Conservation (phyloP, 1,140 invertebrate species). For the Semibalanus balanoides region DNA sequence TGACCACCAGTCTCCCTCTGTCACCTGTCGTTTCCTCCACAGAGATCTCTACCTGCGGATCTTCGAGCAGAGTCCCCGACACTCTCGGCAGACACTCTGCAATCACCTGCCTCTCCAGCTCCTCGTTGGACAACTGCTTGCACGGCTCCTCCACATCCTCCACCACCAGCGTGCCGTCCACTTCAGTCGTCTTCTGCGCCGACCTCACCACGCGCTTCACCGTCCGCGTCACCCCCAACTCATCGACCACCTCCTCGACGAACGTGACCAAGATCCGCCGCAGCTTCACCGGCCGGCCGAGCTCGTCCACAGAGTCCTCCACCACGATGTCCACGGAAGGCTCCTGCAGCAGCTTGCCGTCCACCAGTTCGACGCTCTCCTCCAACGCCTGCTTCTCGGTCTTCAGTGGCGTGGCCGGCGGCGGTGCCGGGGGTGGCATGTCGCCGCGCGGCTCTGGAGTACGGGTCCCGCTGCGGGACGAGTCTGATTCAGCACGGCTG, state of each 20-base stretch:
- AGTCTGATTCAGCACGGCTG: too few relatives aligned
- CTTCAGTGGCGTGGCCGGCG: background rate
- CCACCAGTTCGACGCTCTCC: background rate
- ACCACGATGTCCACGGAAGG: background rate
- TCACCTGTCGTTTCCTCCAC: background rate
- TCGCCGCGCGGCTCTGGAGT: background rate
- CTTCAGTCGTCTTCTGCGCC: background rate
- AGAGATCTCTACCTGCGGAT: background rate
- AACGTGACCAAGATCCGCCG: background rate
- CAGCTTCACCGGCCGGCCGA: background rate
- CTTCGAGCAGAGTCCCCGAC: background rate
- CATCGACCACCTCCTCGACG: background rate
- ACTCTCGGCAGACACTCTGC: background rate
- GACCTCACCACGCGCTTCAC: background rate
- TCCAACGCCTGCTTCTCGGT: background rate
- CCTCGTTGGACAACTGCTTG: background rate
- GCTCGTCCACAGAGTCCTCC: background rate
- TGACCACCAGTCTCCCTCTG: background rate
- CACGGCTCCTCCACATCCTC: background rate
- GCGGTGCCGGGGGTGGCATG: background rate
- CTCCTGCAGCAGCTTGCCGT: background rate
- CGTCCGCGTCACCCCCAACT: background rate
- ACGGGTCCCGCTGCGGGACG: too few relatives aligned
- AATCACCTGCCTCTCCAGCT: background rate
- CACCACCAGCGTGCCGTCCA: background rate